phyloP scores from a whole-genome alignment of 2,797 vertebrate genomes.

The Galagoides demidoff region DNA sequence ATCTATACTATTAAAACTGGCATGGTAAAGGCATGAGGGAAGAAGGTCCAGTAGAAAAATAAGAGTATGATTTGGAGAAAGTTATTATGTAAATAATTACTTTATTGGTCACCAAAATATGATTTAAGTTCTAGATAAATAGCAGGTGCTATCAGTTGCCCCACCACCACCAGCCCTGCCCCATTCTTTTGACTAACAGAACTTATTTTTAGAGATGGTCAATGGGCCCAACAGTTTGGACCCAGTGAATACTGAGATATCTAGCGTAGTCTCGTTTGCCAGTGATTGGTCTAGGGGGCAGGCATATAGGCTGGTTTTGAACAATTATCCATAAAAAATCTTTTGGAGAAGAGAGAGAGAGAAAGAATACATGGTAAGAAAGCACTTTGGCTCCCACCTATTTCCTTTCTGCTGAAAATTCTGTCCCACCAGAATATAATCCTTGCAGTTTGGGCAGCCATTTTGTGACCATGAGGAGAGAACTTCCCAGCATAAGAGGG shows the following conservation, averaged over 20 bases:
- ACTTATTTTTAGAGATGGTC: background rate
- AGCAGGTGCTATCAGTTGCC: background rate
- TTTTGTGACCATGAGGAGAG: background rate
- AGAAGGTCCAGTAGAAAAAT: background rate
- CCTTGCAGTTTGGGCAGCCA: background rate
- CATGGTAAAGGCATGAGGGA: background rate
- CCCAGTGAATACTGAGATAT: background rate
- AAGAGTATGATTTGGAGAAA: background rate
- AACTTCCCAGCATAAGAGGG: background rate
- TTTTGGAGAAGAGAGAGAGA: background rate
- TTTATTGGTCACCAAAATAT: background rate
- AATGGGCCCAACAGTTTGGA: background rate
- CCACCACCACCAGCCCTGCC: background rate
- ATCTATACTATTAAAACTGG: background rate
- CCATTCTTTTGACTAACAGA: background rate
- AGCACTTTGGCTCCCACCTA: background rate
- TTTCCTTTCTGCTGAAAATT: slow-evolving; percentile 6
- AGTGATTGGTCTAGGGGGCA: background rate
- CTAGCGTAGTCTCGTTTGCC: background rate
- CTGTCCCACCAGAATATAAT: background rate
- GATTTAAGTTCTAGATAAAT: background rate
- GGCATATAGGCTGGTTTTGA: background rate
- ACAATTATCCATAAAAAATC: background rate
- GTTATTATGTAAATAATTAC: background rate
- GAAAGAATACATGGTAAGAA: background rate